phyloP scores from a whole-genome alignment of 2,797 vertebrate genomes.

The Mus caroli region DNA sequence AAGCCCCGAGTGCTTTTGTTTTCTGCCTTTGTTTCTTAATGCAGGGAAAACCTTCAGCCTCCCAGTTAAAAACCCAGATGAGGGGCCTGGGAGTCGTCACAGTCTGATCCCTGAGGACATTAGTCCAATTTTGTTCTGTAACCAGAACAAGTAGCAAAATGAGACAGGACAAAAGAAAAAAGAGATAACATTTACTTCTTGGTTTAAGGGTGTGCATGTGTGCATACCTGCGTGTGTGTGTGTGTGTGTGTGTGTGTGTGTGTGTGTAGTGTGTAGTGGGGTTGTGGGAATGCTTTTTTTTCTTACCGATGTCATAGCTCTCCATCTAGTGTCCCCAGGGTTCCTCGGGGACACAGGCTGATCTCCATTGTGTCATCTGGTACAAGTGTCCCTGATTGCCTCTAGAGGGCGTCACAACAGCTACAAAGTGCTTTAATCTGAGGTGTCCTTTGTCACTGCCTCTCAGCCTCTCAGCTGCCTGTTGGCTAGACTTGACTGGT shows the following conservation, averaged over 20 bases:
- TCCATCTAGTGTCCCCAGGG: neutral
- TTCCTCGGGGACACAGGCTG: neutral
- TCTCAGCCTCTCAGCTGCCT: neutral
- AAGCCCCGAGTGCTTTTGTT: neutral
- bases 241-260: neutral
- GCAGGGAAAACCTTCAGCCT: neutral
- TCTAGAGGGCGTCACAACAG: neutral
- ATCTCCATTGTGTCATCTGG: neutral
- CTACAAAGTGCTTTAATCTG: neutral
- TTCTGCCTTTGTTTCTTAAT: constrained; percentile 47
- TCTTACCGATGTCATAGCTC: neutral
- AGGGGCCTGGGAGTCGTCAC: neutral
- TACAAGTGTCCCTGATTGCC: neutral
- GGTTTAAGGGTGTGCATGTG: too few species aligned
- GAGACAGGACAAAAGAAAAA: neutral
- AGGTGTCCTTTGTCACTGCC: neutral
- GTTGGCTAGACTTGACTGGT: neutral
- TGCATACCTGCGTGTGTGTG: rapidly evolving
- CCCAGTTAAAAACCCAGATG: neutral
- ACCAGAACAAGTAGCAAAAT: constrained; percentile 38
- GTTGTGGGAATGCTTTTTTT: neutral
- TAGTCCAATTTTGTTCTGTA: neutral
- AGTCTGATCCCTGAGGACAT: neutral
- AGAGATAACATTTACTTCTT: neutral
- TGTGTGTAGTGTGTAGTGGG: rapidly evolving